These are phyloP conservation scores for Phortica okadai DNA, from an alignment of 2,888 invertebrate genomes.

Conservation along the genomic window DNA sequence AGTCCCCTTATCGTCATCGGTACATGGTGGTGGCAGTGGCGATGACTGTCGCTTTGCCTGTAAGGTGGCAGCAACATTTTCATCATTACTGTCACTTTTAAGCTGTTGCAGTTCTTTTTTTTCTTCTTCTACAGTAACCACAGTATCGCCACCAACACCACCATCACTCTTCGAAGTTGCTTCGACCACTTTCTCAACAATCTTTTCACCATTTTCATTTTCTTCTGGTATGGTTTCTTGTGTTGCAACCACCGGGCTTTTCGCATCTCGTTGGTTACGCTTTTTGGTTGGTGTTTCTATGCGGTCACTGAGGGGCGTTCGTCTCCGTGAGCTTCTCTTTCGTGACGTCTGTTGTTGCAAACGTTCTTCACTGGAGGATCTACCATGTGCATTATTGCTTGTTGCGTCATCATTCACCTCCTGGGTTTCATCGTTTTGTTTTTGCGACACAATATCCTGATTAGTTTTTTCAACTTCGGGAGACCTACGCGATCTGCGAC, in stretches of 20 bases:
- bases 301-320: conserved; percentile 50
- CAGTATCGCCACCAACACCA: conserved; percentile 1
- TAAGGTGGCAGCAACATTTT: conserved; percentile 23
- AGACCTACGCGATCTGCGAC: conserved; percentile 64
- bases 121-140: neutral
- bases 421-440: conserved; percentile 54
- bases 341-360: conserved; percentile 51
- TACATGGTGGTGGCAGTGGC: conserved; percentile 13
- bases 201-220: conserved; percentile 75
- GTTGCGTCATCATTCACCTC: conserved; percentile 40
- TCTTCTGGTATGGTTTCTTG: conserved; percentile 78
- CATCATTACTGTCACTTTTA: neutral
- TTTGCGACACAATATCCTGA: conserved; percentile 45
- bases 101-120: neutral
- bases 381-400: conserved; percentile 34
- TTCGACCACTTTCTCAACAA: neutral
- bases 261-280: conserved; percentile 55
- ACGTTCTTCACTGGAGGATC: conserved; percentile 59
- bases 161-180: conserved; percentile 15
- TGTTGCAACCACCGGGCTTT: conserved; percentile 75
- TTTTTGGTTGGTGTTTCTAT: conserved; percentile 56
- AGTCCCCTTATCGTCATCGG: conserved; percentile 48
- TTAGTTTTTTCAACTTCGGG: conserved; percentile 57
- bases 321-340: conserved; percentile 58
- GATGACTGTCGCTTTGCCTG: neutral